These are phyloP conservation scores for Gopherus flavomarginatus DNA, from an alignment of 2,113 vertebrate genomes.

Conservation along the genomic window DNA sequence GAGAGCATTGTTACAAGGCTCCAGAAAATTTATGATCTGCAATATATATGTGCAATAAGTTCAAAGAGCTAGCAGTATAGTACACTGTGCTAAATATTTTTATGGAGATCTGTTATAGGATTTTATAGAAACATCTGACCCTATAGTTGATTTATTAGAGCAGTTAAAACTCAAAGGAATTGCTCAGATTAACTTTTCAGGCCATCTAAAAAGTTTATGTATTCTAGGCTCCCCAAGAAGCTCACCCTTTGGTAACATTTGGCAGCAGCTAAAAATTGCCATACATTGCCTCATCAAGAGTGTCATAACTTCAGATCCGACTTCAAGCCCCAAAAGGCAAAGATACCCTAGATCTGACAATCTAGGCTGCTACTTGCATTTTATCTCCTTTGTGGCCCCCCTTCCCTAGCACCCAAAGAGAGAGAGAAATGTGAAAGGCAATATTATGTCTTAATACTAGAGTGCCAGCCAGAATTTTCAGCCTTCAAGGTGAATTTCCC, in stretches of 20 bases:
- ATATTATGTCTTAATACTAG: neutral
- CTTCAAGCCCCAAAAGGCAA: neutral
- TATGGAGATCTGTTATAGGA: neutral
- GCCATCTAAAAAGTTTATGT: neutral
- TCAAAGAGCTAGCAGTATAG: neutral
- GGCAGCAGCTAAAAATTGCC: neutral
- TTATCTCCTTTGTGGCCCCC: neutral
- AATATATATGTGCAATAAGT: neutral
- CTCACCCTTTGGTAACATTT: neutral
- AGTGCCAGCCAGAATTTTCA: neutral
- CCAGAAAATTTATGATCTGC: neutral
- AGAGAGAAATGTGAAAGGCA: neutral
- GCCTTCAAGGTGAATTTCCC: neutral
- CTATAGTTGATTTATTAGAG: neutral
- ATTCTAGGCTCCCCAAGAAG: neutral
- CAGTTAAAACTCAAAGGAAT: neutral
- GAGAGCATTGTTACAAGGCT: neutral
- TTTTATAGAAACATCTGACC: neutral
- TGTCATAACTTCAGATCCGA: neutral
- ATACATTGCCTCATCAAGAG: neutral
- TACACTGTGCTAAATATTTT: neutral
- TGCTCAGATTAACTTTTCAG: neutral
- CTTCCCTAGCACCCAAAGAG: neutral
- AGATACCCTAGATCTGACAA: neutral
- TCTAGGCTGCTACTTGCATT: accelerated